A percentile compares a stretch with the other conserved stretches of the same genome.
Evolutionary conservation across 1,140 invertebrate genomes (phyloP).

Genomic region (Halotydeus destructor): DNA sequence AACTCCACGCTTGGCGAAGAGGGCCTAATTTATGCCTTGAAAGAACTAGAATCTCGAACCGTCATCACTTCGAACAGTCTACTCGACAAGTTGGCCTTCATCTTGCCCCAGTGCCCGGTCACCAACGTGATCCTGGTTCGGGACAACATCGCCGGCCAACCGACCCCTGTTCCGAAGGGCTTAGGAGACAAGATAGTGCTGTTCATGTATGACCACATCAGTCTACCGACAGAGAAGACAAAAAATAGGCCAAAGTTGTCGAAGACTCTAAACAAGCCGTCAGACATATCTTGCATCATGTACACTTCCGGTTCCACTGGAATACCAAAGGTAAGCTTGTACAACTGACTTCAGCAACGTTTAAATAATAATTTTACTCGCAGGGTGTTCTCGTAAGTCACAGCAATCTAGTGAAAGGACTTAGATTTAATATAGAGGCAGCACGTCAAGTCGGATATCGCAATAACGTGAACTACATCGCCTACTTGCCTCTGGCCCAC

Average conservation of each 20-base stretch:
- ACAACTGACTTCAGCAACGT: too few species aligned
- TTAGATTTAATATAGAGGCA: too few species aligned
- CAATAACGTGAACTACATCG: slow-evolving; percentile 68
- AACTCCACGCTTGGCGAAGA: slow-evolving; percentile 92
- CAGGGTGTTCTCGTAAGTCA: slow-evolving; percentile 45
- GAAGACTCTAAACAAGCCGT: slow-evolving; percentile 11
- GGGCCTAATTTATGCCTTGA: slow-evolving; percentile 80
- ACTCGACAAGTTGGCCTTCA: slow-evolving; percentile 49
- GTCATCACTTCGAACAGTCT: slow-evolving; percentile 46
- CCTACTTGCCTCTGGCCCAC: slow-evolving; percentile 87
- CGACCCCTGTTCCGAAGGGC: background rate
- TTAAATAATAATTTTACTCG: too few species aligned
- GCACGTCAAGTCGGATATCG: too few species aligned
- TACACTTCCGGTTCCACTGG: slow-evolving; percentile 22
- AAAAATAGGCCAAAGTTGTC: slow-evolving; percentile 8
- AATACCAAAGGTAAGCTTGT: slow-evolving; percentile 61
- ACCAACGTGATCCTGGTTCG: too few species aligned
- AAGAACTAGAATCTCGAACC: slow-evolving; percentile 69
- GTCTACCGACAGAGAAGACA: slow-evolving; percentile 6
- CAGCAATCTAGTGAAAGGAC: slow-evolving; percentile 50
- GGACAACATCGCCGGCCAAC: slow-evolving; percentile 9
- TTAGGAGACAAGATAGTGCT: background rate
- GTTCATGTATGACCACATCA: too few species aligned
- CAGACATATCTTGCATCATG: slow-evolving; percentile 34
- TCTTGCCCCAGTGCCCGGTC: too few species aligned